Percentiles rank a stretch among this genome's conserved stretches.
phyloP scores from a whole-genome alignment of 2,113 vertebrate genomes.

The Hippocampus comes region DNA sequence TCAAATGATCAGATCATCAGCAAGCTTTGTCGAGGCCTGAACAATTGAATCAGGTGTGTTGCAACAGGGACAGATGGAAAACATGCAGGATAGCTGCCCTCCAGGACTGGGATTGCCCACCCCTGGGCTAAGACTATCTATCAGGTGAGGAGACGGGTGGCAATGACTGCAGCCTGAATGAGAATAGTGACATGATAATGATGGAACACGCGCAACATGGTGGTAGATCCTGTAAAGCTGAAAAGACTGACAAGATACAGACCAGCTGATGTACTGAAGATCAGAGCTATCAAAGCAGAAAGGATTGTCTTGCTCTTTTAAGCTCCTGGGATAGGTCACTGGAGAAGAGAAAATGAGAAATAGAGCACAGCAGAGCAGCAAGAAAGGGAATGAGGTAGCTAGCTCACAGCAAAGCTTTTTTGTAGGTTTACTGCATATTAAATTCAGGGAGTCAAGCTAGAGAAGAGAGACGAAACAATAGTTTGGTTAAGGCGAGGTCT shows the following conservation, averaged over 20 bases:
- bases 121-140: slow-evolving; percentile 24
- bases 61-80: too few relatives aligned
- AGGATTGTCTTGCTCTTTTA: slow-evolving; percentile 35
- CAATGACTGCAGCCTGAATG: background rate
- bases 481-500: slow-evolving; percentile 11
- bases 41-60: too few relatives aligned
- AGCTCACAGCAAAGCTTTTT: slow-evolving; percentile 18
- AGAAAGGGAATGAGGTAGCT: slow-evolving; percentile 26
- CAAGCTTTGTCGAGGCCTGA: too few relatives aligned
- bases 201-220: background rate
- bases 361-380: slow-evolving; percentile 40
- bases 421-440: slow-evolving; percentile 16
- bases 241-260: slow-evolving; percentile 47
- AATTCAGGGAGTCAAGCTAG: slow-evolving; percentile 20
- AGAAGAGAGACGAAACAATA: slow-evolving; percentile 2
- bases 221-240: background rate
- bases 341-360: slow-evolving; percentile 33
- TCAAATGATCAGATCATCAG: too few relatives aligned
- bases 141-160: background rate
- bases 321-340: slow-evolving; percentile 42
- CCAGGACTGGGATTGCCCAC: too few relatives aligned
- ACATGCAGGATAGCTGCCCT: too few relatives aligned
- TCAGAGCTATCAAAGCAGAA: slow-evolving; percentile 60
- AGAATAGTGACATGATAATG: background rate
- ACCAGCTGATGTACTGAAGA: slow-evolving; percentile 54